Base-by-base conservation (phyloP, 2,797 vertebrate genomes). In the Mallotus villosus region DNA sequence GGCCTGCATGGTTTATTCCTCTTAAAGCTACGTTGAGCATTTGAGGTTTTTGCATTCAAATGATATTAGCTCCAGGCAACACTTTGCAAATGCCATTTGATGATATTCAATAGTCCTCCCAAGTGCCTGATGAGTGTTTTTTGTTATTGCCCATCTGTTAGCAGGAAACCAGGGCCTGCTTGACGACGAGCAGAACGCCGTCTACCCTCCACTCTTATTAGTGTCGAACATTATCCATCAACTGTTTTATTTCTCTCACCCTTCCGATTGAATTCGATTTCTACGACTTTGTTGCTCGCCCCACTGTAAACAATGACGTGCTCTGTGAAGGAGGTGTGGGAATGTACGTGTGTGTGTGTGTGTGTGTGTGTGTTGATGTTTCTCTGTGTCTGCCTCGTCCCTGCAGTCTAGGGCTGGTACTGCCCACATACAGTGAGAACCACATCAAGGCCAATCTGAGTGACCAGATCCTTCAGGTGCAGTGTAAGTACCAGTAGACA, bases 401-500 rank as follows among this genome's bases (percentile, higher is more conserved):
- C 68, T 12, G 24, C 93, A 99, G 97, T 92, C 91, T 99, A 84
- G 97, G 97, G 83, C 91, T 99, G 89, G 97, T 98, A 80, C 93
- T 99, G 85, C 97, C 97, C 9, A 95, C 94, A 73, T 99, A 99
- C 91, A 97, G 96, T 82, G 96, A 96, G 78, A 97, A 95, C 94
- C 97, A 99, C 94, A 95, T 99, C 93, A 95, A 95, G 85, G 97
- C 97, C 89, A 98, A 98, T 90, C 94, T 99, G 87, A 99, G 96
- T 2, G 98, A 99, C 94, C 98, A 99, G 95, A 99, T 99, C 88
- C 96, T 99, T 62, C 98, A 99, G 94, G 98, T 97, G 88, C 97
- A 98, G 95, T 99, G 98, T 99, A 97, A 99, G 98, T 99, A 96
- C 90, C 89, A 37, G 67, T 82, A 82, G 49, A 69, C 85, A 85